Conservation (phyloP, 2,888 invertebrate species). For the Trisateles emortualis region DNA sequence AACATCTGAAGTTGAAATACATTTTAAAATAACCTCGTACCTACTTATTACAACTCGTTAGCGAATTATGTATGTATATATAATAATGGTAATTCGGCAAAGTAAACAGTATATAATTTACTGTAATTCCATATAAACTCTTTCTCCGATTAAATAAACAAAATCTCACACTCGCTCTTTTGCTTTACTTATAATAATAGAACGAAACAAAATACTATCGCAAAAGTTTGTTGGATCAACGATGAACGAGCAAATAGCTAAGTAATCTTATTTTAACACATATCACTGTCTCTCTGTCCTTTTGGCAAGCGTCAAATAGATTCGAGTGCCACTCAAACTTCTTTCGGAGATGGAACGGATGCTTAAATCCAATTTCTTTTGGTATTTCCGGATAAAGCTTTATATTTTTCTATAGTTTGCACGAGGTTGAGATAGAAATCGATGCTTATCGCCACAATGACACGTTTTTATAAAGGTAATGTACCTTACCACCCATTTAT, state of each 20-base stretch:
- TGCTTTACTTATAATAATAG: background rate
- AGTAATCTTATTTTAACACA: constrained; percentile 36
- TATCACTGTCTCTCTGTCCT: constrained; percentile 16
- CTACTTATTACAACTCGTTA: no score
- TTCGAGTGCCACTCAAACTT: constrained; percentile 28
- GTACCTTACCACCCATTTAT: background rate
- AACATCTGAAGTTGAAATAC: no score
- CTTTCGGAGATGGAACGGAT: constrained; percentile 41
- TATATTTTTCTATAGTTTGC: constrained; percentile 30
- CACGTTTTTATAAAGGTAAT: background rate
- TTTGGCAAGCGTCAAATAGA: constrained; percentile 23
- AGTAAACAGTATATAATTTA: no score
- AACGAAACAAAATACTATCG: background rate
- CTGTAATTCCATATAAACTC: no score
- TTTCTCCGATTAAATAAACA: no score
- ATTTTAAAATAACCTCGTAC: no score
- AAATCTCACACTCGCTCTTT: no score
- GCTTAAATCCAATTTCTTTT: constrained; percentile 53
- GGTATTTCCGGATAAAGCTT: constrained; percentile 32
- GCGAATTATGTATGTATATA: no score
- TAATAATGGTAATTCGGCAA: no score
- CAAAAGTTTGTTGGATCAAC: background rate
- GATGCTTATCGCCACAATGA: constrained; percentile 15
- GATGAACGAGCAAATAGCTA: constrained; percentile 6
- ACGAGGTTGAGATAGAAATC: constrained; percentile 27